Evolutionary conservation across 2,113 vertebrate species (phyloP).

Genomic region (Eulemur rufifrons): DNA sequence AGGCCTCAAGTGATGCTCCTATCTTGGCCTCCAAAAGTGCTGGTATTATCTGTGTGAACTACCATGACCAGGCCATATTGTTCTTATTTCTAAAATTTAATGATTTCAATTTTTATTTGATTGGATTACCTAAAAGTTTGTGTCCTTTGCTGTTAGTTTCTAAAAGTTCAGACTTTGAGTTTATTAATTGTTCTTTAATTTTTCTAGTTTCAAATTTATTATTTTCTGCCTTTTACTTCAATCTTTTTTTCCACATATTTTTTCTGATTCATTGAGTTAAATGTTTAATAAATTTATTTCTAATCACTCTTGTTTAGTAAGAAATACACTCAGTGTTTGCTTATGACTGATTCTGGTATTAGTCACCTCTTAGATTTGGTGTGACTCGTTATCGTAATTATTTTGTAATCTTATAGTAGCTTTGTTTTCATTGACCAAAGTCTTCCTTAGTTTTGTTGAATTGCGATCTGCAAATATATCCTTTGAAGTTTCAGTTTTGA

Average conservation of each 20-base stretch:
- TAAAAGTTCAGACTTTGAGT: not conserved
- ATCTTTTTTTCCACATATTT: not conserved
- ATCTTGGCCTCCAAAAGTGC: no score
- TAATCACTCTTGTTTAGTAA: not conserved
- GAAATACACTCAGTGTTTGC: not conserved
- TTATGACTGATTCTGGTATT: not conserved
- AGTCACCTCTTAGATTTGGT: not conserved
- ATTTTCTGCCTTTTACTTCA: not conserved
- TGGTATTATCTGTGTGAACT: no score
- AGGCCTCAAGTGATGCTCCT: no score
- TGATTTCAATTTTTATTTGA: not conserved
- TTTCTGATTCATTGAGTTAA: not conserved
- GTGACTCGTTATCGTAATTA: not conserved
- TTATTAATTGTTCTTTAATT: not conserved
- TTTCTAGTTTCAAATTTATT: not conserved
- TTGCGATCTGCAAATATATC: not conserved
- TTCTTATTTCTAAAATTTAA: constrained; percentile 19
- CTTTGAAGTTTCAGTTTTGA: not conserved
- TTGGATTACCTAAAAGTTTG: not conserved
- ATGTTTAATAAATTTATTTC: not conserved
- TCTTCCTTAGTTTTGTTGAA: not conserved
- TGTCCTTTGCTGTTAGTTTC: not conserved
- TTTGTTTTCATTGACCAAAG: not conserved
- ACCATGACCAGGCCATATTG: not conserved
- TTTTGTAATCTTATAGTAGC: not conserved